Base-by-base conservation (phyloP, 2,797 vertebrate species). In the Lithobates sylvaticus region DNA sequence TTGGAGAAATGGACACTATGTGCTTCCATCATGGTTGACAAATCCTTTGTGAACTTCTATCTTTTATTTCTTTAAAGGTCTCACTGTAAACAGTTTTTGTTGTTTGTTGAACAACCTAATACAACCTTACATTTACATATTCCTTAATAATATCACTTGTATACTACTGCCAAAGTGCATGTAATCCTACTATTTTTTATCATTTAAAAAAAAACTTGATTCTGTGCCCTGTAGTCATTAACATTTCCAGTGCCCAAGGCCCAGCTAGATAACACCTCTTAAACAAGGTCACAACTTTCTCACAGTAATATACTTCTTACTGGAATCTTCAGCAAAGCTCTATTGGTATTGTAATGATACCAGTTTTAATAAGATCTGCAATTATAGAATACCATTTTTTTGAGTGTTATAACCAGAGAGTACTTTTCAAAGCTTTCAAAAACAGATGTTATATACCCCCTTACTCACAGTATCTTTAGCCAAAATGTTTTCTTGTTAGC, bases 201-300 rank as follows among this genome's bases (percentile, higher is more conserved):
- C 42, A 16, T 76, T 42, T 23, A 34, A 10, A 32, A 61, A 47
- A 21, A 10, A 69, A 76, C 13, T 27, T 68, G 29, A 75, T 68
- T 50, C 54, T 44, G 4, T 34, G 73, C 39, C 73, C 64, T 76
- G 42, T 69, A 76, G 61, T 3, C 71, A 76, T 26, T 39, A 50
- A 69, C 21, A 69, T 26, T 71, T 78, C 32, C 47, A 54, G 44
- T 64, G 67, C 26, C 67, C 47, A 78, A 61, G n/a, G 74, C 65
- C 21, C n/a, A 15, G 42, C 6, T 8, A 84, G 39, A 64, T 65
- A 39, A 81, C 27, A 50, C 34, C 42, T 71, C 47, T 39, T 64
- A 32, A 8, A 42, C 61, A 83, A 83, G 58, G 71, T 75, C 72
- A 83, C 36, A 61, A 23, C 54, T 16, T 83, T 64, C 13, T 15